Base-by-base conservation (phyloP, 2,797 vertebrate genomes). In the Epinephelus awoara region DNA sequence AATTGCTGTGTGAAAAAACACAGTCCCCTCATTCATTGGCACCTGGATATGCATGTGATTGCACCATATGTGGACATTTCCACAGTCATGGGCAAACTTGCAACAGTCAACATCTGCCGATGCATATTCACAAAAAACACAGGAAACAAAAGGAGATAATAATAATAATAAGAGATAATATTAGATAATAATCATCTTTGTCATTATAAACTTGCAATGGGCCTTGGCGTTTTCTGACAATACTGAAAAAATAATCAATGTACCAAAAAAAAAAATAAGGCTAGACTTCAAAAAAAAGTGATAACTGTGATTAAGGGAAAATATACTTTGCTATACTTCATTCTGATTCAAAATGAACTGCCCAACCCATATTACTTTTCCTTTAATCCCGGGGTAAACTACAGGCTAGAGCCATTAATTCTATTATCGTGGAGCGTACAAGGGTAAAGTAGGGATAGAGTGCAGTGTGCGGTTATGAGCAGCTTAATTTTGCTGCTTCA, bases 401-500 rank as follows among this genome's bases (percentile, higher is more conserved):
- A 40, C 54, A 51, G n/a, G 21, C 12, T 49, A 58, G 18, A 70
- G 49, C 18, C 18, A 69, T 74, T 51, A 0, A 55, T 72, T 70
- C 14, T 57, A 42, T 42, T 57, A 25, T 25, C 0, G 1, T 67
- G 21, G 38, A 55, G 27, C 59, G 34, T 27, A 51, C 50, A 47
- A 51, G 73, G 72, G 64, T 71, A 68, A 67, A 52, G 44, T 58
- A 56, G 84, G 74, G 64, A 79, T 10, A 76, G 18, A 79, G 66
- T 44, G 70, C 27, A 25, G 57, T 42, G 34, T 47, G 57, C 19
- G 57, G 63, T 66, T 58, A 72, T 78, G 54, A 82, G 72, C 77
- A 63, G 74, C 62, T 59, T 64, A 66, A 83, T 81, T 75, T 52
- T 85, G 75, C 75, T 79, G 63, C 65, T 66, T 82, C 50, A 77